phyloP scores from a whole-genome alignment of 2,888 invertebrate species.

The Panzeria rudis region DNA sequence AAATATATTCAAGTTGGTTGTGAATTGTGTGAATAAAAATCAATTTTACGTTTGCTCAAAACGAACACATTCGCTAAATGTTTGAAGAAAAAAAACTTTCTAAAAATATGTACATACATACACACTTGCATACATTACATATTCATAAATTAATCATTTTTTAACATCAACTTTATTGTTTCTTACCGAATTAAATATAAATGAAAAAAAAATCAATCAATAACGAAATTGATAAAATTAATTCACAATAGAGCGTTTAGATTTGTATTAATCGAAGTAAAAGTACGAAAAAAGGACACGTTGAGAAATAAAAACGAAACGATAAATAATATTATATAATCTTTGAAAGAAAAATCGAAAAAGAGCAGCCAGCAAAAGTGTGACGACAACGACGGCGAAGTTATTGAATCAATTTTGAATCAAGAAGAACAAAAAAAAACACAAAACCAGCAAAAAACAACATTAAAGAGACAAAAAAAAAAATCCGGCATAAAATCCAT shows the following conservation, averaged over 20 bases:
- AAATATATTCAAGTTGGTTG: constrained; percentile 27
- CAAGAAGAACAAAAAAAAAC: constrained; percentile 26
- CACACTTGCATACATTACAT: neutral
- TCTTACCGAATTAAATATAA: neutral
- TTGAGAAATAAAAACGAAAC: constrained; percentile 11
- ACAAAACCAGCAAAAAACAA: constrained; percentile 27
- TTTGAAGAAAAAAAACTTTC: constrained; percentile 35
- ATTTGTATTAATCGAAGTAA: neutral
- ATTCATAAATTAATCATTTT: neutral
- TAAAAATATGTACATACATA: constrained; percentile 27
- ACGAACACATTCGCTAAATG: constrained; percentile 44
- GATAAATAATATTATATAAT: constrained; percentile 62
- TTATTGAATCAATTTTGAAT: constrained; percentile 29
- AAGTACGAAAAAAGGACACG: constrained; percentile 25
- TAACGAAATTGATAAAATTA: constrained; percentile 16
- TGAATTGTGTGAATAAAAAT: constrained; percentile 57
- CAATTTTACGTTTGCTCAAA: constrained; percentile 43
- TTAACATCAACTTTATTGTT: neutral
- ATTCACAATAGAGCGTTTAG: constrained; percentile 14
- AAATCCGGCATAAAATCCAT: constrained; percentile 62
- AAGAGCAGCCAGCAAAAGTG: constrained; percentile 44
- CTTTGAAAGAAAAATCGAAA: constrained; percentile 34
- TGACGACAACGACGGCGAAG: constrained; percentile 51
- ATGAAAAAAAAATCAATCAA: neutral
- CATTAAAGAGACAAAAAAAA: constrained; percentile 24